A percentile compares a stretch with the other conserved stretches of the same genome.
Conservation (phyloP, 2,113 vertebrate species). For the Tachysurus fulvidraco region DNA sequence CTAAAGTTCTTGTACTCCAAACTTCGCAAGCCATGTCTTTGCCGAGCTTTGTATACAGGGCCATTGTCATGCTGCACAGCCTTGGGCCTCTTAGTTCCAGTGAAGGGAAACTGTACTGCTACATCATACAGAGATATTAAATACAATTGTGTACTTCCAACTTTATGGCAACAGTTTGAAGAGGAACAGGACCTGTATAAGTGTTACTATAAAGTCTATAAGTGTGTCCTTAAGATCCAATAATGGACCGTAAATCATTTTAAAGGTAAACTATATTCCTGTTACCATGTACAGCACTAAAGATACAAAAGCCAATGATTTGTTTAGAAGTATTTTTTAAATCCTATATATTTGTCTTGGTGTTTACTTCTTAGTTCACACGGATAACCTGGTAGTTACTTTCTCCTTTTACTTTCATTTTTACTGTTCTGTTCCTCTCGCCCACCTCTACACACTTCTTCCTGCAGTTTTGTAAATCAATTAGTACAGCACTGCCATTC, state of each 20-base stretch:
- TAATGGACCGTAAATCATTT: background rate
- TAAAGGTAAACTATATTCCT: background rate
- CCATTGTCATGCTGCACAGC: background rate
- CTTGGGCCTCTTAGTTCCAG: background rate
- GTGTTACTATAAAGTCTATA: background rate
- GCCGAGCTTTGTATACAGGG: background rate
- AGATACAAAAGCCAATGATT: background rate
- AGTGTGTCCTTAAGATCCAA: background rate
- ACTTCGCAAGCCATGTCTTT: background rate
- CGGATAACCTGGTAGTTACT: background rate
- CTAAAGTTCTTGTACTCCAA: background rate
- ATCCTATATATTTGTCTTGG: background rate
- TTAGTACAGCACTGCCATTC: conserved; percentile 81
- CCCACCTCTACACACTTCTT: conserved; percentile 67
- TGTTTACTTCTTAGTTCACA: background rate
- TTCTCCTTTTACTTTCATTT: conserved; percentile 10
- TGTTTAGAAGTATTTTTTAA: background rate
- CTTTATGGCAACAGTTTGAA: background rate
- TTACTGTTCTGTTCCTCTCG: background rate
- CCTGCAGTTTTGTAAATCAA: conserved; percentile 80
- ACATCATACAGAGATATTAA: background rate
- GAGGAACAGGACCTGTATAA: background rate
- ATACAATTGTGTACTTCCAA: background rate
- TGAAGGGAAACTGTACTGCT: background rate
- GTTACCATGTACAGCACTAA: background rate